These are phyloP conservation scores for Phylloscopus trochiloides DNA, from an alignment of 2,113 vertebrate species.

Conservation along the genomic window DNA sequence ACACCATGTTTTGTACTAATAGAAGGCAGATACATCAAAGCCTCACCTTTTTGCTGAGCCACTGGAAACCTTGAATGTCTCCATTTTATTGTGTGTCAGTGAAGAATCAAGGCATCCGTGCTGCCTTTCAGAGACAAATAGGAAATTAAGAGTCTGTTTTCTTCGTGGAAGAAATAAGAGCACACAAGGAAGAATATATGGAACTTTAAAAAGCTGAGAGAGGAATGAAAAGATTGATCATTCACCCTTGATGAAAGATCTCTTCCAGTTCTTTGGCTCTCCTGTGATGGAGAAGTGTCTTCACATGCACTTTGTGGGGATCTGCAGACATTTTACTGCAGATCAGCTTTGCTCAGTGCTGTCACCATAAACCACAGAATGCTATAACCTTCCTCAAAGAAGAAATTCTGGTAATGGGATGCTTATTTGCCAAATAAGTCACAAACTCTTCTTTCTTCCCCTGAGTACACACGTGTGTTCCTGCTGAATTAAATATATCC, in stretches of 20 bases:
- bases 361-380: not conserved
- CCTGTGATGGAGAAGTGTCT: not conserved
- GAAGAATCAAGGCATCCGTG: not conserved
- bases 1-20: not conserved
- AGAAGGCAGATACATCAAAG: not conserved
- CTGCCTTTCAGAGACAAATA: not conserved
- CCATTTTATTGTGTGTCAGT: not conserved
- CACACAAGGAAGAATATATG: not conserved
- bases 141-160: not conserved
- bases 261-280: not conserved
- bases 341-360: not conserved
- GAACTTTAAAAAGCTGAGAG: not conserved
- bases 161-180: not conserved
- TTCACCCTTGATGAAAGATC: not conserved
- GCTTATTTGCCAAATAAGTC: not conserved
- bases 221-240: not conserved
- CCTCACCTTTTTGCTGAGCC: not conserved
- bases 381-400: not conserved
- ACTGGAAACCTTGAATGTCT: not conserved
- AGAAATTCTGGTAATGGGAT: not conserved
- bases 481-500: not conserved
- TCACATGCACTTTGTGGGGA: not conserved
- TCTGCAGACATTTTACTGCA: not conserved
- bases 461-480: fast-evolving
- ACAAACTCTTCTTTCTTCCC: not conserved